Base-by-base conservation (phyloP, 2,888 invertebrate genomes). In the Eledona agricola region DNA sequence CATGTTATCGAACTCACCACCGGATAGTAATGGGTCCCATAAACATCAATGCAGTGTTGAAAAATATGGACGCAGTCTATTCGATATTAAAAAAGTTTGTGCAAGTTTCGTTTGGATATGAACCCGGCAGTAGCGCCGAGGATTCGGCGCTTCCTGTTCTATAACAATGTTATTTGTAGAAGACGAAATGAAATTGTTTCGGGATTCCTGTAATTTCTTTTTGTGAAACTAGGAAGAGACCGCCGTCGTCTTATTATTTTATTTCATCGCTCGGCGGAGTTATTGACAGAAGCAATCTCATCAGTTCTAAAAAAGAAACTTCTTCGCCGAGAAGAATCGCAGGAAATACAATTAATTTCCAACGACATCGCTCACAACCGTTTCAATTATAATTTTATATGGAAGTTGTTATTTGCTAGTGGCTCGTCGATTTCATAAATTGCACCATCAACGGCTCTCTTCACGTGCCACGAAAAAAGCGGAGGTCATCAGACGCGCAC, bases 81-180 rank as follows among this genome's bases (percentile, higher is more conserved):
- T 31, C 43, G 31, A 31, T 43, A 43, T 43, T 43, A 31, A 43
- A 31, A 43, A 43, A 45, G 7, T 45, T 45, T 32, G 12, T 25
- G 22, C 25, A 16, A 25, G 25, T 23, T 38, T 25, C 9, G 38
- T 25, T 35, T 20, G 17, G 17, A 15, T 32, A 35, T 35, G 20
- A 35, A 35, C 35, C 22, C 20, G 35, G 35, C 17, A 16, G 17
- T n/a, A 10, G 3, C 7, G 9, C 4, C 7, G 23, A 23, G 25
- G 13, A 25, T 38, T 15, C 15, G 26, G 3, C n/a, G 26, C 26
- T 19, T 19, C 4, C 4, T 19, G 20, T 7, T 38, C 13, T 11
- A 25, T 20, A 37, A 37, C 25, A 35, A 35, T 16, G 25, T 25
- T 38, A 25, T 13, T 7, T 7, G 32, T 6, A 35, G 20, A 15